Evolutionary conservation across 2,113 vertebrate genomes (phyloP).

Genomic region (Agapornis roseicollis): DNA sequence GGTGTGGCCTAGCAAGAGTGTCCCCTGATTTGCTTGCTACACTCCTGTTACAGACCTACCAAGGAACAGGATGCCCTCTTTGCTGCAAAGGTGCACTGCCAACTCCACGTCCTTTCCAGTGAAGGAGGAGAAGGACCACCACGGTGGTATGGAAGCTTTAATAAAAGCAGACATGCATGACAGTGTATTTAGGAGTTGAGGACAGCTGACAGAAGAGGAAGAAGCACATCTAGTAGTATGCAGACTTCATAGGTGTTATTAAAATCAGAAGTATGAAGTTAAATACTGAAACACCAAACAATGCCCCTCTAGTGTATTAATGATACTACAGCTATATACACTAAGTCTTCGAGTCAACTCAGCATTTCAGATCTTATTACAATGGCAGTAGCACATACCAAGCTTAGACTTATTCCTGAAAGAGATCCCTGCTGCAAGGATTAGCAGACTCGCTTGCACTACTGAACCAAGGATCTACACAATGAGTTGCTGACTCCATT

Average conservation of each 20-base stretch:
- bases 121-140: not conserved
- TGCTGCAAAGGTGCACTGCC: too few relatives aligned
- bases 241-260: not conserved
- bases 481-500: not conserved
- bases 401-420: not conserved
- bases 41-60: too few relatives aligned
- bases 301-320: rapidly evolving
- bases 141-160: not conserved
- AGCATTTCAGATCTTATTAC: not conserved
- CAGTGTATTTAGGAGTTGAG: not conserved
- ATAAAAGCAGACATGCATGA: not conserved
- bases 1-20: not conserved
- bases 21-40: not conserved
- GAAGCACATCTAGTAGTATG: not conserved
- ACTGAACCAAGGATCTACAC: not conserved
- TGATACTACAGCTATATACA: not conserved
- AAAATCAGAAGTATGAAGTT: not conserved
- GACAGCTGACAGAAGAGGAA: not conserved
- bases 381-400: not conserved
- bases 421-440: not conserved
- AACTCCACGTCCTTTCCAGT: not conserved
- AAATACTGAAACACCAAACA: not conserved
- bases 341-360: not conserved
- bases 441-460: not conserved
- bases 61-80: not conserved